phyloP scores from a whole-genome alignment of 1,140 invertebrate species.

The Formica exsecta region DNA sequence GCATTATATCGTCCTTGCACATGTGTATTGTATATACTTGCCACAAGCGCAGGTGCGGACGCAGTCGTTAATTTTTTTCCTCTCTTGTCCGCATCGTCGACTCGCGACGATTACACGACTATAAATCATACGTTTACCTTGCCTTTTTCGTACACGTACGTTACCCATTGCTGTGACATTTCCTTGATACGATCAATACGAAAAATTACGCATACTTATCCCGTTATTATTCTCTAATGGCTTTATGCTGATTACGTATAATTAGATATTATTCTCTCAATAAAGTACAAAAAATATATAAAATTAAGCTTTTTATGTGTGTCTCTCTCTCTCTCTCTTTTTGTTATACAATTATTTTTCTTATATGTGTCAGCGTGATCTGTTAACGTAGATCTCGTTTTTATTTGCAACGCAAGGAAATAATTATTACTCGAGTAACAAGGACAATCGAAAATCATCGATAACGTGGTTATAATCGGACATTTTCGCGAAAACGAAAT shows the following conservation, averaged over 20 bases:
- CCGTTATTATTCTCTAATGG: constrained; percentile 21
- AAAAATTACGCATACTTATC: constrained; percentile 16
- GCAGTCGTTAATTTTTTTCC: constrained; percentile 53
- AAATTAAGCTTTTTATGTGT: neutral
- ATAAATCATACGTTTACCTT: constrained; percentile 56
- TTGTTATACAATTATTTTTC: neutral
- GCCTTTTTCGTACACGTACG: constrained; percentile 25
- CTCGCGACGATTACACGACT: constrained; percentile 53
- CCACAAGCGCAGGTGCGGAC: constrained; percentile 55
- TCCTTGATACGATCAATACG: constrained; percentile 36
- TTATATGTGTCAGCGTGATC: neutral
- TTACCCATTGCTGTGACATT: constrained; percentile 31
- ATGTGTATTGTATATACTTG: constrained; percentile 28
- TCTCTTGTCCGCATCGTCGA: constrained; percentile 15
- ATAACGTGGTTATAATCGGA: constrained; percentile 48
- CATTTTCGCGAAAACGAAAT: constrained; percentile 61
- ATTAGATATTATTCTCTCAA: constrained; percentile 23
- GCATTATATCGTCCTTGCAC: constrained; percentile 15
- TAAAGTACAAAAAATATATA: neutral
- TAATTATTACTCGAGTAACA: constrained; percentile 49
- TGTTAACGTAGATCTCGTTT: neutral
- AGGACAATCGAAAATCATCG: constrained; percentile 51
- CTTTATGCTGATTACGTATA: constrained; percentile 16
- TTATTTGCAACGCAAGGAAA: constrained; percentile 13
- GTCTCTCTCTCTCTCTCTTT: neutral